Conservation (phyloP, 2,888 invertebrate genomes). For the Dendrolimus houi region DNA sequence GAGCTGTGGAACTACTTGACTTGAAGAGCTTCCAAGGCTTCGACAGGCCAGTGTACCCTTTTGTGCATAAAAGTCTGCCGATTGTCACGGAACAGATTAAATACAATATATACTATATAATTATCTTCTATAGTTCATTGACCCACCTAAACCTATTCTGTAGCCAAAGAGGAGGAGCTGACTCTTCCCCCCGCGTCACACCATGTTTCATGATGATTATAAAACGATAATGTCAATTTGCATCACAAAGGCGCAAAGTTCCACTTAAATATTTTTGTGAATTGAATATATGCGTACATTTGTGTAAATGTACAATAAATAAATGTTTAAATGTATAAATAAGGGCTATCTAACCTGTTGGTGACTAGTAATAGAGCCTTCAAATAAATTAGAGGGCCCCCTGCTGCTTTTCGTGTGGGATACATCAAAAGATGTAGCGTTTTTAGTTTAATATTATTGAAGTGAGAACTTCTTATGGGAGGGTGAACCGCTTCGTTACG, state of each 20-base stretch:
- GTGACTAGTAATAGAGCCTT: constrained; percentile 40
- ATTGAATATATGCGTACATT: background rate
- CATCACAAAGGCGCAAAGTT: background rate
- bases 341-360: background rate
- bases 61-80: no score
- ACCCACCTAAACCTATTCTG: no score
- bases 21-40: no score
- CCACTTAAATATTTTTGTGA: background rate
- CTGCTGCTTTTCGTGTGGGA: constrained; percentile 23
- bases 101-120: no score
- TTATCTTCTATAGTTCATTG: no score
- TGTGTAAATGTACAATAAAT: background rate
- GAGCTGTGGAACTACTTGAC: no score
- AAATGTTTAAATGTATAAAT: background rate
- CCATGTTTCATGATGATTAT: background rate
- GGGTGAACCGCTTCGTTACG: no score
- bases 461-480: no score
- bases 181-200: no score
- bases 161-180: no score
- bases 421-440: background rate
- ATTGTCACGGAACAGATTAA: no score
- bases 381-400: constrained; percentile 55
- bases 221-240: background rate
- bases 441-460: background rate
- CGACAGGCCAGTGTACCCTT: no score